phyloP scores from a whole-genome alignment of 2,113 vertebrate species.

The Ophiodon elongatus region DNA sequence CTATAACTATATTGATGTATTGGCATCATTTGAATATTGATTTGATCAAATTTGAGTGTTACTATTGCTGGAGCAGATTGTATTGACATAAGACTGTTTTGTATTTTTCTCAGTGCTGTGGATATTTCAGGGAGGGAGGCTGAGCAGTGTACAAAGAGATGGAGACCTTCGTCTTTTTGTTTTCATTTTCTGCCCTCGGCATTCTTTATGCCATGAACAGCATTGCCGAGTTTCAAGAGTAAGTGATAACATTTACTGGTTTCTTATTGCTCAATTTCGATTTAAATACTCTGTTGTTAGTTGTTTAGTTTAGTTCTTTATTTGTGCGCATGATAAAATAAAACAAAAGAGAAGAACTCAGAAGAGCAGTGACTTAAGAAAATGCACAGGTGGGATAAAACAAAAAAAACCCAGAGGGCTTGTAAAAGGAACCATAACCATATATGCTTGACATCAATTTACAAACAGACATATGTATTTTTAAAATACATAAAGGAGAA shows the following conservation, averaged over 20 bases:
- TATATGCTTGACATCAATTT: not conserved
- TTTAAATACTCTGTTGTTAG: not conserved
- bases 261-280: not conserved
- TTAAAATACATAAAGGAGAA: not conserved
- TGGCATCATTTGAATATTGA: not conserved
- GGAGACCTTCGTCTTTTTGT: constrained; percentile 81
- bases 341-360: not conserved
- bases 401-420: not conserved
- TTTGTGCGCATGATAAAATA: not conserved
- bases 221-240: constrained; percentile 85
- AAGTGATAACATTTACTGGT: constrained; percentile 74
- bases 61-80: not conserved
- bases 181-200: constrained; percentile 88
- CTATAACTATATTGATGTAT: not conserved
- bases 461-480: not conserved
- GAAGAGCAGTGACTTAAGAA: not conserved
- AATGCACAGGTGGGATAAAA: not conserved
- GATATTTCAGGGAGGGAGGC: constrained; percentile 13
- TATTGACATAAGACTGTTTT: not conserved
- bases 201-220: constrained; percentile 85
- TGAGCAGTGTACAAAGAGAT: constrained; percentile 54
- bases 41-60: not conserved
- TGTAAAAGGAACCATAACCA: not conserved
- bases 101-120: constrained; percentile 14
- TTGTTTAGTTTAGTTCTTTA: not conserved